Evolutionary conservation across 1,140 invertebrate genomes (phyloP).

Genomic region (Musca vetustissima): DNA sequence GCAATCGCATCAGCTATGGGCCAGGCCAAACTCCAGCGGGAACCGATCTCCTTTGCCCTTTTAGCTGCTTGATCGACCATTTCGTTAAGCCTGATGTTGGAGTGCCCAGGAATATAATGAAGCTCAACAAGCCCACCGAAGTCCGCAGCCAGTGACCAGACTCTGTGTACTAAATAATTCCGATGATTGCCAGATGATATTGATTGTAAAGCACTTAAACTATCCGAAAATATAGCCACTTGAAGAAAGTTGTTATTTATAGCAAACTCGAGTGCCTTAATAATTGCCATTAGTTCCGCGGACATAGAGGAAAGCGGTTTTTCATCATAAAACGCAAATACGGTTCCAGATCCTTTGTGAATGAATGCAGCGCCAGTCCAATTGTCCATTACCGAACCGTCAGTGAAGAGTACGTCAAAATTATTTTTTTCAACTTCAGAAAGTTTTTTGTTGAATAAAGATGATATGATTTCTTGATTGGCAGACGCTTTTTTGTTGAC

Average conservation of each 20-base stretch:
- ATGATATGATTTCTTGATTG: background rate
- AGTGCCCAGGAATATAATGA: background rate
- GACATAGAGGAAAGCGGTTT: background rate
- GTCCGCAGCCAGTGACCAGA: too few relatives aligned
- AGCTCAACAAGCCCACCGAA: too few relatives aligned
- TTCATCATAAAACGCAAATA: background rate
- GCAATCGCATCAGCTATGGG: background rate
- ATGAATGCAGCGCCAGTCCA: background rate
- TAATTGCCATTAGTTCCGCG: slow-evolving; percentile 2
- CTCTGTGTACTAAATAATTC: too few relatives aligned
- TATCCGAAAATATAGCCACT: background rate
- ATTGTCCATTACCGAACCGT: slow-evolving; percentile 2
- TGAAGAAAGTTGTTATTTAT: too few relatives aligned
- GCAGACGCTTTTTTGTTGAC: background rate
- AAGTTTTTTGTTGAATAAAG: background rate
- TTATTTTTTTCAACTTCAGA: background rate
- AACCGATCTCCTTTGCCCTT: too few relatives aligned
- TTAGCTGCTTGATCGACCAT: too few relatives aligned
- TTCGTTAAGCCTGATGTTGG: background rate
- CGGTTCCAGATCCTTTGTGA: background rate
- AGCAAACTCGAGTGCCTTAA: background rate
- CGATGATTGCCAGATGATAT: background rate
- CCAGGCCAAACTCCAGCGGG: too few relatives aligned
- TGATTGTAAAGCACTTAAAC: background rate
- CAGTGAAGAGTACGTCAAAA: slow-evolving; percentile 15